Evolutionary conservation across 2,113 vertebrate genomes (phyloP).

Genomic region (Sialia sialis): DNA sequence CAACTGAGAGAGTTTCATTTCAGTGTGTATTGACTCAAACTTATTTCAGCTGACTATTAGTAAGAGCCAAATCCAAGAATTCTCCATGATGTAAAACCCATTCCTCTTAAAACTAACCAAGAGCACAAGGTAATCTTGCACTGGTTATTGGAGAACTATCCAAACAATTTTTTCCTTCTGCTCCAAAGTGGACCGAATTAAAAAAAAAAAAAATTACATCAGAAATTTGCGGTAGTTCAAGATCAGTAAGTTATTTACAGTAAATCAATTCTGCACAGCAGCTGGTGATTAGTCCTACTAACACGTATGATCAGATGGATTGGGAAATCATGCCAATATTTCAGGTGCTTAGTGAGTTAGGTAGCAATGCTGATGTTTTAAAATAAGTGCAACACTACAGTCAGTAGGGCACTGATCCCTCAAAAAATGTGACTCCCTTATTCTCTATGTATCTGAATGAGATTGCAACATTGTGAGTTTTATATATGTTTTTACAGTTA

Average conservation of each 20-base stretch:
- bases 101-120: neutral
- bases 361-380: neutral
- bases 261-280: neutral
- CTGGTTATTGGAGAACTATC: neutral
- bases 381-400: neutral
- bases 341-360: neutral
- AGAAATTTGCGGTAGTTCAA: neutral
- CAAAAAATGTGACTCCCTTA: neutral
- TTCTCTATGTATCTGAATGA: neutral
- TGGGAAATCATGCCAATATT: neutral
- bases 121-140: neutral
- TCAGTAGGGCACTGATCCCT: neutral
- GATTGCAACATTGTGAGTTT: neutral
- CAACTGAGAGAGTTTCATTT: neutral
- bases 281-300: neutral
- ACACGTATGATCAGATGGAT: neutral
- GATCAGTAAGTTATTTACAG: neutral
- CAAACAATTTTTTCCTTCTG: neutral
- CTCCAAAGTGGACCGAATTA: rapidly evolving
- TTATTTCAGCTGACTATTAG: neutral
- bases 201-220: neutral
- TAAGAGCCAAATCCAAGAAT: neutral
- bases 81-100: neutral
- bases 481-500: neutral
- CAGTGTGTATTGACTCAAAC: rapidly evolving